Base-by-base conservation (phyloP, 2,113 vertebrate species). In the Rhabdomys dilectus region DNA sequence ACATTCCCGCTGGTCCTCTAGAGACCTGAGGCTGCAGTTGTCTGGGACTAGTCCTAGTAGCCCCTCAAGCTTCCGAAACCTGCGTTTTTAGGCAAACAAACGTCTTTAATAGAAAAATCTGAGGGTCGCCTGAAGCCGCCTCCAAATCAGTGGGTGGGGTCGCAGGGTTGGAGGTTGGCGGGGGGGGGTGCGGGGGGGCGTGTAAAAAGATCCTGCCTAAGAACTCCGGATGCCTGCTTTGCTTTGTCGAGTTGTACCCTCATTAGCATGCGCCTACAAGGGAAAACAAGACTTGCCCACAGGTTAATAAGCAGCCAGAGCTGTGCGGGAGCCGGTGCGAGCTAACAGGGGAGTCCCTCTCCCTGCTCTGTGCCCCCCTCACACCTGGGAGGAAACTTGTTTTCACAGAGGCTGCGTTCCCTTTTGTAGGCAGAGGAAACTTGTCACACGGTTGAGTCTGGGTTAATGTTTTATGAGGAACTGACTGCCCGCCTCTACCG, bases 231-330 rank as follows among this genome's bases (percentile, higher is more conserved):
- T 15, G 89, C 97, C 24, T 96, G 62, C 96, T 60, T 97, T 92
- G 98, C 97, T 97, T 97, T 97, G 95, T 78, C 22, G 72, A 92
- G 95, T 96, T 96, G 98, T 42, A 56, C 58, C 96, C 85, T 98
- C 97, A 97, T 98, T 98, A 92, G 92, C 96, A 68, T 95, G 96
- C 81, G 88, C 96, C 97, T 80, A 48, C 90, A 62, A 96, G 96
- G 96, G 94, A 97, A 98, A 96, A 56, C 39, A 42, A 97, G 96
- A 89, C 93, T 84, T 64, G 60, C 42, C 84, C 29, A 51, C 34
- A 31, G 97, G 98, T 99, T 98, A 99, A 99, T 98, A 95, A 98
- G 94, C 97, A 98, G 92, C 98, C 91, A 34, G 36, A 5, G 91
- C 89, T 16, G 22, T 21, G 80, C 36, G 26, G 22, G 22, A 12